A percentile compares a stretch with the other conserved stretches of the same genome.
Evolutionary conservation across 2,113 vertebrate species (phyloP).

Genomic region (Oncorhynchus nerka): DNA sequence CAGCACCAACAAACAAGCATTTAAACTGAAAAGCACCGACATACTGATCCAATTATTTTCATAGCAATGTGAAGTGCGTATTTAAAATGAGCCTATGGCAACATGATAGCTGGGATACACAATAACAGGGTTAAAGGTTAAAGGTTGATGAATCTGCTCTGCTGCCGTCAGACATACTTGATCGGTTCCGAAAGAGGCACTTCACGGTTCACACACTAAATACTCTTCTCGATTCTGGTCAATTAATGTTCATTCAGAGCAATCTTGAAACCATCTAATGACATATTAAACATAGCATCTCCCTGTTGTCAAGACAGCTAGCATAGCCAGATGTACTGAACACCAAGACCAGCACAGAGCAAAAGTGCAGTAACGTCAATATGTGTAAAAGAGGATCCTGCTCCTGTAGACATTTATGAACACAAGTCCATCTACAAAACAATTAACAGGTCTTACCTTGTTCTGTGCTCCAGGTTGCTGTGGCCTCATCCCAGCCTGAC

Average conservation of each 20-base stretch:
- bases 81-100: background rate
- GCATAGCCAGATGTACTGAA: background rate
- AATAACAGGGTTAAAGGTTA: background rate
- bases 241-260: background rate
- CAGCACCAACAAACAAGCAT: background rate
- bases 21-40: background rate
- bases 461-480: conserved; percentile 86
- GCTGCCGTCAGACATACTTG: background rate
- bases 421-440: background rate
- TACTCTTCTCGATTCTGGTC: background rate
- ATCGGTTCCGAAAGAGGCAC: background rate
- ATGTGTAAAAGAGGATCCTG: background rate
- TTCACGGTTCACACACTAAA: background rate
- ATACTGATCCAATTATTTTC: background rate
- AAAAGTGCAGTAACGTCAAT: background rate
- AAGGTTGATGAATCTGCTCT: background rate
- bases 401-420: background rate
- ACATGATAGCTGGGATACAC: background rate
- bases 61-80: background rate
- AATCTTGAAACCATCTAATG: background rate
- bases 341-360: background rate
- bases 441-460: conserved; percentile 71
- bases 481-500: conserved; percentile 82
- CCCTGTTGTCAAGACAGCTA: background rate
- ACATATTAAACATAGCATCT: background rate